Base-by-base conservation (phyloP, 2,888 invertebrate genomes). In the Drosophila hamatofila region DNA sequence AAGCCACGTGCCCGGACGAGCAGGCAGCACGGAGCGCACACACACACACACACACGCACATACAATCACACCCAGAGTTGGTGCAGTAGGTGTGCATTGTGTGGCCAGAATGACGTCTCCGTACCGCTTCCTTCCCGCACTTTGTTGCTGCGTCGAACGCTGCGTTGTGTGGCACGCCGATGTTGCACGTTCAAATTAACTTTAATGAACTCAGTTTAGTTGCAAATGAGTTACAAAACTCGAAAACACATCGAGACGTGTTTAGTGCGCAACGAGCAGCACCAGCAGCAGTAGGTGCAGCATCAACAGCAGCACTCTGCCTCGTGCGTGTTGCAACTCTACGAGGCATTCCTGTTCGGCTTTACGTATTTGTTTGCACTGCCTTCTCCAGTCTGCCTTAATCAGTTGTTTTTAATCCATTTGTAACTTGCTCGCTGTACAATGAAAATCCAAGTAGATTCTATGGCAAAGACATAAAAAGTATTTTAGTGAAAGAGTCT, bases 201-300 rank as follows among this genome's bases (percentile, higher is more conserved):
- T 86, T 89, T 86, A 89, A 86, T 86, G 85, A 86, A 86, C 85
- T 89, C 88, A 86, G 85, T 86, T 86, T 86, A 89, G 85, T 86
- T 86, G 89, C 85, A 86, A 86, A 86, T 86, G 85, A 86, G 85
- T 86, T 86, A 86, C 85, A 86, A 87, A 86, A 86, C 85, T 89
- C 82, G 88, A 84, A 87, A 89, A 89, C 88, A 85, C 85, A 86
- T 87, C 76, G 84, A 84, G 80, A 88, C 89, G 85, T 85, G 85
- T 85, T 88, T 88, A 79, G 88, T 72, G 77, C 52, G 46, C 86
- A 78, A 61, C 67, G 72, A 72, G 68, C 70, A 37, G 12, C 56
- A n/a, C 49, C 35, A 16, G n/a, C 9, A 18, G 18, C n/a, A 11
- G 12, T 12, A 42, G 37, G 11, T 12, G 39, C 9, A 72, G 64